Evolutionary conservation across 2,888 invertebrate species (phyloP).

Genomic region (Mythimna vitellina): DNA sequence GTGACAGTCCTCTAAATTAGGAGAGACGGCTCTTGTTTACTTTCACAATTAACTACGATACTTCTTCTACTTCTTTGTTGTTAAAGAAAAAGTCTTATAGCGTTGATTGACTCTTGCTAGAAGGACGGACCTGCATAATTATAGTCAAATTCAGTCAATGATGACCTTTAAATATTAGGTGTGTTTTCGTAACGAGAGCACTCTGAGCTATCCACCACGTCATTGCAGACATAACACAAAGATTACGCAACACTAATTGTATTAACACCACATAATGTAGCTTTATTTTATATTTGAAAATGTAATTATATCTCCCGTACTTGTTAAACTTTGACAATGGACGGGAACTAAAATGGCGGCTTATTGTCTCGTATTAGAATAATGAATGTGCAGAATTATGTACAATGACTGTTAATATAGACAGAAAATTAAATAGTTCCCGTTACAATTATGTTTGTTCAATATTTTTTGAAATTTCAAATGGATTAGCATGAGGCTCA

Average conservation of each 20-base stretch:
- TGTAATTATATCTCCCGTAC: slow-evolving; percentile 84
- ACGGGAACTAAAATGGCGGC: slow-evolving; percentile 83
- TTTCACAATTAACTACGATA: slow-evolving; percentile 46
- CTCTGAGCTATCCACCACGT: slow-evolving; percentile 57
- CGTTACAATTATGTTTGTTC: slow-evolving; percentile 82
- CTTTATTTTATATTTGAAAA: slow-evolving; percentile 86
- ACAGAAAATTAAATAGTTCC: slow-evolving; percentile 74
- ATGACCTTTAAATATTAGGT: slow-evolving; percentile 30
- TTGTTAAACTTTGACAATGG: slow-evolving; percentile 85
- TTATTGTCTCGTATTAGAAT: slow-evolving; percentile 85
- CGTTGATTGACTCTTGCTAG: not conserved
- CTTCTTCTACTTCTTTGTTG: slow-evolving; percentile 6
- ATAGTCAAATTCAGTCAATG: slow-evolving; percentile 5
- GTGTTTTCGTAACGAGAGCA: slow-evolving; percentile 79
- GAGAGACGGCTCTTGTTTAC: slow-evolving; percentile 50
- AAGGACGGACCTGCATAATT: not conserved
- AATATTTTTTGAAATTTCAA: slow-evolving; percentile 79
- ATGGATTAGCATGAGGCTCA: slow-evolving; percentile 69
- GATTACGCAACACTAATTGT: slow-evolving; percentile 87
- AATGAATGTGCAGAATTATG: slow-evolving; percentile 81
- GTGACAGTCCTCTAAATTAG: slow-evolving; percentile 74
- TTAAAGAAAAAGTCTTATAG: not conserved
- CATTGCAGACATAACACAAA: slow-evolving; percentile 69
- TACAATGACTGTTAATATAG: slow-evolving; percentile 77
- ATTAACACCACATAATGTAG: slow-evolving; percentile 81